phyloP scores from a whole-genome alignment of 2,888 invertebrate genomes.

The Ferrisia virgata region DNA sequence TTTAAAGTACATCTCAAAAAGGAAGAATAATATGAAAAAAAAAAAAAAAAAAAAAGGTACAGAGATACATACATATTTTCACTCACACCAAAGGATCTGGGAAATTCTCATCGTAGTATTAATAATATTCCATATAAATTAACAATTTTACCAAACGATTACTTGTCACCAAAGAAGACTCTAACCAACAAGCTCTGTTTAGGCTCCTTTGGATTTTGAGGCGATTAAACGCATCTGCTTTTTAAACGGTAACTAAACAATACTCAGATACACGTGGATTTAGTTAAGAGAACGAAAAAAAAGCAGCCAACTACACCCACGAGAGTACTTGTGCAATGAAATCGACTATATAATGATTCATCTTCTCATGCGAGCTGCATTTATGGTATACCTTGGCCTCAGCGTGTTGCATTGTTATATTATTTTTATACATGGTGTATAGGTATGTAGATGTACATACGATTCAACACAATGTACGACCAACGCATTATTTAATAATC shows the following conservation, averaged over 20 bases:
- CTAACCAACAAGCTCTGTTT: neutral
- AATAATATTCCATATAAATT: too few relatives aligned
- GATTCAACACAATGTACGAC: neutral
- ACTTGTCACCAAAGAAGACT: too few relatives aligned
- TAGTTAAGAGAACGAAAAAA: neutral
- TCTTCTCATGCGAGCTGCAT: constrained; percentile 6
- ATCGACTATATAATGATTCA: constrained; percentile 36
- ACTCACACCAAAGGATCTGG: too few relatives aligned
- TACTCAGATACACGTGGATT: constrained; percentile 23
- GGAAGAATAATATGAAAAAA: too few relatives aligned
- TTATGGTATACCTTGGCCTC: constrained; percentile 6
- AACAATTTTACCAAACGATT: too few relatives aligned
- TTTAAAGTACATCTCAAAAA: neutral
- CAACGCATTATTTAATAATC: neutral
- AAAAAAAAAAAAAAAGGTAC: neutral
- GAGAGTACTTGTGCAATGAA: constrained; percentile 39
- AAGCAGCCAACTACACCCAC: constrained; percentile 36
- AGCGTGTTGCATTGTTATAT: neutral
- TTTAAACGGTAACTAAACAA: neutral
- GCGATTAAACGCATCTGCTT: neutral
- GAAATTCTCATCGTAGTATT: too few relatives aligned
- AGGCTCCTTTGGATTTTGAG: neutral
- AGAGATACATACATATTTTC: too few relatives aligned
- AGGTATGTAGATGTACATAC: too few relatives aligned
- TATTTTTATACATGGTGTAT: neutral